Evolutionary conservation across 2,797 vertebrate genomes (phyloP), one percentile per base, ranked within the genome.

Genomic region (Gastrophryne carolinensis): DNA sequence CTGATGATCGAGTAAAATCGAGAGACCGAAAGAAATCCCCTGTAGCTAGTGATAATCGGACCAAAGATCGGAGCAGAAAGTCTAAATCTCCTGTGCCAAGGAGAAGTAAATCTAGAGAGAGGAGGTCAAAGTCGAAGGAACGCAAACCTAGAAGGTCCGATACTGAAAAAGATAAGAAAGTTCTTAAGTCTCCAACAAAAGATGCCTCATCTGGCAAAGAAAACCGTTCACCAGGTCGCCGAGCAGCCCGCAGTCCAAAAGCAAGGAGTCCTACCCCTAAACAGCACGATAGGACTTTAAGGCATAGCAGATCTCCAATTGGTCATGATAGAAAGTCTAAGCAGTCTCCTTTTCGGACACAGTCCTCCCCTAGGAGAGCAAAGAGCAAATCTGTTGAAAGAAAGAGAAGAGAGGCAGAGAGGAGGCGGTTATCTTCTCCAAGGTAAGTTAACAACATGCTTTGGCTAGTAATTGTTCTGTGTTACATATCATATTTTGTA

Each of bases 131-230:
- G 34, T 89, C 34, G 90, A 95, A 83, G 88, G 88, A 92, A 56
- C 86, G 86, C 81, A 92, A 91, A 86, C 83, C 86, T 66, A 91
- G 87, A 80, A 83, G 88, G 57, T 88, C 86, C 77, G 91, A 91
- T 72, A 82, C 71, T 53, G 92, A 94, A 47, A 91, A 90, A 78
- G 95, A 98, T 73, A 97, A 95, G 80, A 94, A 96, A 79, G 93
- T 94, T 0, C 80, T 92, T 64, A 98, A 99, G 84, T 98, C 98
- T 60, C 96, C 96, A 11, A 97, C 95, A 79, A 99, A 98, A 87
- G 97, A 99, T 73, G 92, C 95, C 13, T 98, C 97, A 2, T 96
- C 96, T 21, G 97, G 97, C 66, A 99, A 98, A 82, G 97, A 98
- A 83, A 98, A 98, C 81, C 90, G 96, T 58, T 99, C 97, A 1